Conservation (phyloP, 2,113 vertebrate genomes). For the Vombatus ursinus region DNA sequence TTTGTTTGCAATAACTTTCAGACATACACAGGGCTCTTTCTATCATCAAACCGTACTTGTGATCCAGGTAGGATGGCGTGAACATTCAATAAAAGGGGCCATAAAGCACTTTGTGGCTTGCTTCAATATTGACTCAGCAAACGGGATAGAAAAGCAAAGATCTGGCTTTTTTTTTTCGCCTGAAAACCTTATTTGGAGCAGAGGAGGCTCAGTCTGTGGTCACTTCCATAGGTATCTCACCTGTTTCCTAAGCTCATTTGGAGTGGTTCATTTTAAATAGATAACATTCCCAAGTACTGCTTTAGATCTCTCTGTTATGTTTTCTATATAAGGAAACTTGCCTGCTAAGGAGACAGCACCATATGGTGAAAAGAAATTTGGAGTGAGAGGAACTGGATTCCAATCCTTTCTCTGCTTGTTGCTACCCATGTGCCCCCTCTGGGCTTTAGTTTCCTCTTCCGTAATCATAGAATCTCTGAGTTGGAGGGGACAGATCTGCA, state of each 20-base stretch:
- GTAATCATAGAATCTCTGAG: neutral
- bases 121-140: neutral
- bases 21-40: neutral
- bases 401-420: neutral
- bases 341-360: neutral
- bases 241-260: neutral
- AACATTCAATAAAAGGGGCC: slow-evolving; percentile 13
- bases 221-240: neutral
- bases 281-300: neutral
- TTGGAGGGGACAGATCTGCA: neutral
- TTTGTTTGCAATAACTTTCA: neutral
- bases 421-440: neutral
- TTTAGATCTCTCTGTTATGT: neutral
- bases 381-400: neutral
- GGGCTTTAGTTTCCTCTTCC: neutral
- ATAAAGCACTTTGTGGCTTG: neutral
- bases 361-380: neutral
- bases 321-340: neutral
- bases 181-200: neutral
- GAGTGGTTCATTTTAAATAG: neutral
- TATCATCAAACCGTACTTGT: neutral
- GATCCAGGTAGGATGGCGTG: neutral
- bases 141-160: neutral
- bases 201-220: neutral
- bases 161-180: neutral